Conservation (phyloP, 2,888 invertebrate species). For the Pheosia tremula region DNA sequence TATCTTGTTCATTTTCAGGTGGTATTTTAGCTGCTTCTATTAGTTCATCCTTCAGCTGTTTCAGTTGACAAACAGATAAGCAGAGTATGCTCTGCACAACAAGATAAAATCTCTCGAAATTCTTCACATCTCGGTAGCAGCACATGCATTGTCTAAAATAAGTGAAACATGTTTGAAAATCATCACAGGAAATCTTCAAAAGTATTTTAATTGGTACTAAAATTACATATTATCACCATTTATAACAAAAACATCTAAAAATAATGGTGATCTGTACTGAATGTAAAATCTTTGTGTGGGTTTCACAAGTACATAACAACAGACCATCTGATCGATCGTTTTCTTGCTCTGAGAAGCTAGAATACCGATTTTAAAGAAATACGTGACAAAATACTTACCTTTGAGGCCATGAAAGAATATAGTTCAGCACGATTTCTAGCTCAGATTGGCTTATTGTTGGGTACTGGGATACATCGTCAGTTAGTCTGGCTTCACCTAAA, state of each 20-base stretch:
- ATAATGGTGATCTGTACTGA: not conserved
- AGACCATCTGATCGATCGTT: not conserved
- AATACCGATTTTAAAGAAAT: not conserved
- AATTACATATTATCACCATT: not conserved
- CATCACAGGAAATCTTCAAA: not conserved
- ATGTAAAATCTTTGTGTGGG: conserved; percentile 1
- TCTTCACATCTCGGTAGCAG: conserved; percentile 96
- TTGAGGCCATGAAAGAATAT: conserved; percentile 95
- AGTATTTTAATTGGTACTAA: not conserved
- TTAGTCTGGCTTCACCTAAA: conserved; percentile 92
- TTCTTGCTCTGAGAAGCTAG: not conserved
- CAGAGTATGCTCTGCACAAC: conserved; percentile 94
- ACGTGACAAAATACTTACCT: conserved; percentile 85
- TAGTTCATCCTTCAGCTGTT: conserved; percentile 87
- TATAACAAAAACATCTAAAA: not conserved
- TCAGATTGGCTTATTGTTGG: conserved; percentile 90
- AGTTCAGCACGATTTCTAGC: conserved; percentile 92
- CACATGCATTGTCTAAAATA: conserved; percentile 96
- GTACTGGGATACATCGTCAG: conserved; percentile 91
- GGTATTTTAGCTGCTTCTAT: conserved; percentile 66
- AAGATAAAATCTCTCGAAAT: conserved; percentile 95
- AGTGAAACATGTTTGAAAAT: conserved; percentile 13
- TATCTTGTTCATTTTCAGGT: conserved; percentile 57
- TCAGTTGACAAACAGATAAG: conserved; percentile 92
- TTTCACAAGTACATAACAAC: not conserved